Evolutionary conservation across 1,140 invertebrate species (phyloP).

Genomic region (Cydia amplana): DNA sequence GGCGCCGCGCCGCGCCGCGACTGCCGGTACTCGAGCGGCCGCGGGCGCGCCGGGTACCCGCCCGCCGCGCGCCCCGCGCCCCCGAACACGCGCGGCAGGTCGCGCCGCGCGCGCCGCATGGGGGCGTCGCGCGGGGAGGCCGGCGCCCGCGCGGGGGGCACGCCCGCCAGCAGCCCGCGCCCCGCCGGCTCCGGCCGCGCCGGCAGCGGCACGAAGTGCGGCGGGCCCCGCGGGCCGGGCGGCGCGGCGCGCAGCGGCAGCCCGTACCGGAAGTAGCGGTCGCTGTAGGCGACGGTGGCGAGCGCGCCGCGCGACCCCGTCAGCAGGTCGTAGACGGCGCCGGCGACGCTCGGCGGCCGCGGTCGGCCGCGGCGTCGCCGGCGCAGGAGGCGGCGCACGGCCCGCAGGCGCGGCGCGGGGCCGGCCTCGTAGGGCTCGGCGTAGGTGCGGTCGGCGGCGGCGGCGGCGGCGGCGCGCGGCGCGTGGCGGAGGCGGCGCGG

Average conservation of each 20-base stretch:
- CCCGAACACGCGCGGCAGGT: background rate
- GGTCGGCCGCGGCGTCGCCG: conserved; percentile 34
- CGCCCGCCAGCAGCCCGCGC: conserved; percentile 34
- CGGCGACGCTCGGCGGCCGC: conserved; percentile 38
- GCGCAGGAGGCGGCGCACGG: conserved; percentile 36
- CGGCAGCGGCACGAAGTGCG: conserved; percentile 44
- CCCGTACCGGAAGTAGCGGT: conserved; percentile 69
- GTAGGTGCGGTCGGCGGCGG: conserved; percentile 34
- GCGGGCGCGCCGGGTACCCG: conserved; percentile 9
- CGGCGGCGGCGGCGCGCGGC: conserved; percentile 43
- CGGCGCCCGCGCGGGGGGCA: conserved; percentile 29
- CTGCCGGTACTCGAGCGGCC: conserved; percentile 20
- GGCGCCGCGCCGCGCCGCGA: background rate
- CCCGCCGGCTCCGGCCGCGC: conserved; percentile 23
- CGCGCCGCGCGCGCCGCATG: background rate
- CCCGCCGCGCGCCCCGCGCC: background rate
- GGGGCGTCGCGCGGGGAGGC: conserved; percentile 30
- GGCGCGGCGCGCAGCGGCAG: conserved; percentile 49
- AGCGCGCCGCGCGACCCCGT: conserved; percentile 41
- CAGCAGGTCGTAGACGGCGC: conserved; percentile 40
- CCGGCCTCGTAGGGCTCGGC: conserved; percentile 37
- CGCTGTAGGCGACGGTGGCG: conserved; percentile 71
- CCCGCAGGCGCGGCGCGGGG: conserved; percentile 36
- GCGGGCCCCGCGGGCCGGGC: conserved; percentile 36
- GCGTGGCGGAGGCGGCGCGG: conserved; percentile 35